phyloP scores from a whole-genome alignment of 2,888 invertebrate species.

The Heliothis peltigera region DNA sequence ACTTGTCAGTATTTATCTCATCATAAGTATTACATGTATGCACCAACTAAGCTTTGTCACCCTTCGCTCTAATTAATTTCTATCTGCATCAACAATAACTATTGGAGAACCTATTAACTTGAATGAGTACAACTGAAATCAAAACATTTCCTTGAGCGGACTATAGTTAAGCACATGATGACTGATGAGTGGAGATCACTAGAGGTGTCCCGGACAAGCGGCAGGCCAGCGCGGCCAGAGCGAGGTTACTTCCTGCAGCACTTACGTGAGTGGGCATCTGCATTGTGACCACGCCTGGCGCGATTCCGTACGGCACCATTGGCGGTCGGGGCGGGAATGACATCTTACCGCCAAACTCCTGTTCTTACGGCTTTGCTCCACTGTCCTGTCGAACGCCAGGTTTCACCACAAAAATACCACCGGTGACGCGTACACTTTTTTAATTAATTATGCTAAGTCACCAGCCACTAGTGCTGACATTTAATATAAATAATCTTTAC shows the following conservation, averaged over 20 bases:
- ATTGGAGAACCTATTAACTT: too few species aligned
- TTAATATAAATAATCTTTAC: conserved; percentile 28
- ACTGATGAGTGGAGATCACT: neutral
- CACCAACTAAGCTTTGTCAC: too few species aligned
- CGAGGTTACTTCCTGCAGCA: conserved; percentile 66
- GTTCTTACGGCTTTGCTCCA: conserved; percentile 37
- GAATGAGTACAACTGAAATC: too few species aligned
- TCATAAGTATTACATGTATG: too few species aligned
- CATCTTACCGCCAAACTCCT: conserved; percentile 87
- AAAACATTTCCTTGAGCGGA: too few species aligned
- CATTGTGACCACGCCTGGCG: conserved; percentile 93
- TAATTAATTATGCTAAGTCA: conserved; percentile 23
- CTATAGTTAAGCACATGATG: too few species aligned
- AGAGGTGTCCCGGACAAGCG: too few species aligned
- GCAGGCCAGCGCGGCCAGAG: conserved; percentile 20
- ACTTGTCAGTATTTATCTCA: too few species aligned
- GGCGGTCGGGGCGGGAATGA: conserved; percentile 97
- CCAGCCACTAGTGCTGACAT: conserved; percentile 28
- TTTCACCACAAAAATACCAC: conserved; percentile 53
- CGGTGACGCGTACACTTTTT: conserved; percentile 67
- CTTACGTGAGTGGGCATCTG: conserved; percentile 94
- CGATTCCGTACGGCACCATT: conserved; percentile 93
- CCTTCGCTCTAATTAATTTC: too few species aligned
- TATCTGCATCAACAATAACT: too few species aligned
- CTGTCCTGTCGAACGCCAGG: conserved; percentile 43